These are phyloP conservation scores for Luehdorfia chinensis DNA, from an alignment of 1,140 invertebrate species.

Conservation along the genomic window DNA sequence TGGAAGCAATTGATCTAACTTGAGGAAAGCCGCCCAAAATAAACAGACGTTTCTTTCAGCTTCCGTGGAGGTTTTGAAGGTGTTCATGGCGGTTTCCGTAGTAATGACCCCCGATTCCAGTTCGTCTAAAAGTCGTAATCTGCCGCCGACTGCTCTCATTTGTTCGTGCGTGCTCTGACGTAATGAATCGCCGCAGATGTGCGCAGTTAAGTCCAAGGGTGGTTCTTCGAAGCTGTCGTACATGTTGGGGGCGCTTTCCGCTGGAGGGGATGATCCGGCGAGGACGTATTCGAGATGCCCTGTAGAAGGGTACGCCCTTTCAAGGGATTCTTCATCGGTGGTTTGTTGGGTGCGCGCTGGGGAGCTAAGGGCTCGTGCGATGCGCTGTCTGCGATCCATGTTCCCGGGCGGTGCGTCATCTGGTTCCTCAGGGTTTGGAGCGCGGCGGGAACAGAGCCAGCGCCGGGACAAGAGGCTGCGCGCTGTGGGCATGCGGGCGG, in stretches of 20 bases:
- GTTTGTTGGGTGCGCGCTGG: conserved; percentile 41
- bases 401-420: conserved; percentile 40
- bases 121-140: conserved; percentile 82
- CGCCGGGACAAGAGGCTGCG: conserved; percentile 54
- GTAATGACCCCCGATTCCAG: conserved; percentile 81
- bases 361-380: conserved; percentile 47
- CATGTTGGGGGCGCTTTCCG: conserved; percentile 85
- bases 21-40: conserved; percentile 84
- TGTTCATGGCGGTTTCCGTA: conserved; percentile 74
- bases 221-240: conserved; percentile 86
- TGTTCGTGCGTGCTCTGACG: conserved; percentile 84
- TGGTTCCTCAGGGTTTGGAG: conserved; percentile 38
- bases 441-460: conserved; percentile 55
- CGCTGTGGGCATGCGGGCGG: conserved; percentile 63
- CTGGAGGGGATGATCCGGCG: conserved; percentile 83
- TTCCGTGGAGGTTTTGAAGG: conserved; percentile 77
- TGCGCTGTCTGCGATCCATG: conserved; percentile 54
- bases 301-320: conserved; percentile 80
- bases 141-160: conserved; percentile 81
- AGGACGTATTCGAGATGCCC: conserved; percentile 85
- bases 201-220: conserved; percentile 82
- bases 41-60: conserved; percentile 83
- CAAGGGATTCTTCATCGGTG: conserved; percentile 79
- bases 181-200: conserved; percentile 85
- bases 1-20: conserved; percentile 80